Evolutionary conservation across 2,113 vertebrate genomes (phyloP).

Genomic region (Tenebrosternarchus preto): DNA sequence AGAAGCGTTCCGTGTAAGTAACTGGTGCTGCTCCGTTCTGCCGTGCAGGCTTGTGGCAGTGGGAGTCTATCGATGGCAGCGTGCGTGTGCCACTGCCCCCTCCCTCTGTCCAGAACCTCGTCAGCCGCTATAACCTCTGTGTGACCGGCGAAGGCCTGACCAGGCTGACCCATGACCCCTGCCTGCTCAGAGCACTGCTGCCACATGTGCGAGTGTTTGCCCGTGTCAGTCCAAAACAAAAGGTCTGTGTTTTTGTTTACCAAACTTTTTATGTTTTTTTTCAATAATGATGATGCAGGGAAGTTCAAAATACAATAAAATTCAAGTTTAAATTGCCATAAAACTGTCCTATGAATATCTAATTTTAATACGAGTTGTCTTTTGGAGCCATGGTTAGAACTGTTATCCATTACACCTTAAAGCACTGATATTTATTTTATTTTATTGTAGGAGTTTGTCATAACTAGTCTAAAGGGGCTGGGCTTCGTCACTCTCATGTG

Average conservation of each 20-base stretch:
- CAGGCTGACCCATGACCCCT: conserved; percentile 71
- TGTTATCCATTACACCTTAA: background rate
- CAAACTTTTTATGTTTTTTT: background rate
- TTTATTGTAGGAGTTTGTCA: conserved; percentile 86
- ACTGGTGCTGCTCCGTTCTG: conserved; percentile 8
- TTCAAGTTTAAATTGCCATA: no score
- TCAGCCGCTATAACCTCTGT: conserved; percentile 80
- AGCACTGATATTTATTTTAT: background rate
- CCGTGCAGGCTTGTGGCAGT: conserved; percentile 80
- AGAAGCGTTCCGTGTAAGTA: no score
- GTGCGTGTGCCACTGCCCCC: conserved; percentile 69
- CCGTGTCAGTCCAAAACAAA: conserved; percentile 80
- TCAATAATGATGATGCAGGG: background rate
- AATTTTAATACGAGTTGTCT: no score
- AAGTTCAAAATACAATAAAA: no score
- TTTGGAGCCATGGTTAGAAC: no score
- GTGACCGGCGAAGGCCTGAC: conserved; percentile 89
- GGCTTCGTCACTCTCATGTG: conserved; percentile 95
- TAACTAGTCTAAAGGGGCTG: conserved; percentile 92
- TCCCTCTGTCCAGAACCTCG: conserved; percentile 67
- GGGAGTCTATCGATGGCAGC: conserved; percentile 83
- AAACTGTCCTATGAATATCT: no score
- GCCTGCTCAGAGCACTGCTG: conserved; percentile 68
- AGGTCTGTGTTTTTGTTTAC: conserved; percentile 59
- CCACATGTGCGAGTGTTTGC: conserved; percentile 76